Evolutionary conservation across 2,888 invertebrate species (phyloP), one percentile per base, ranked within the genome.

Genomic region (Acleris cristana): DNA sequence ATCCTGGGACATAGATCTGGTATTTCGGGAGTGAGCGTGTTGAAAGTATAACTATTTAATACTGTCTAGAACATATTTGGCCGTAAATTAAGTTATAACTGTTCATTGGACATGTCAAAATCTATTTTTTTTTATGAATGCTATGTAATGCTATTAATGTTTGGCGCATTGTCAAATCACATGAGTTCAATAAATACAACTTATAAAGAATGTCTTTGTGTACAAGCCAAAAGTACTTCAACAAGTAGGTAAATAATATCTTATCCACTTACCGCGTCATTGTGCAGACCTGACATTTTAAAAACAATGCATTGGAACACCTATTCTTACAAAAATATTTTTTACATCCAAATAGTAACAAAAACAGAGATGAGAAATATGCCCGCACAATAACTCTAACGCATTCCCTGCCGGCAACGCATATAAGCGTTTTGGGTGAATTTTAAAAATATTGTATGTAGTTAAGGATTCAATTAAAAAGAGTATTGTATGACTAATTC

Each of bases 141-240:
- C 51, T 12, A 10, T 26, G 16, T n/a, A n/a, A n/a, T n/a, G n/a
- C n/a, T n/a, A n/a, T 44, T 58, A 52, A 40, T 18, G 69, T 79
- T 84, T 87, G 89, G 90, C 90, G 89, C 90, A 89, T 89, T 89
- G 89, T 89, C 90, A 88, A 89, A 70, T 70, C 62, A 65, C 56
- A 53, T 18, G 55, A 66, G 14, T 30, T 8, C 5, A 52, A 54
- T 44, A 7, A 26, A 21, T 57, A 63, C 52, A 48, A 57, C 48
- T 56, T 56, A 18, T 56, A 60, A 8, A 48, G 21, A 44, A 21
- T 56, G 55, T 30, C 7, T 56, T 14, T 19, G 40, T 23, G 40
- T 61, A 61, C 40, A 62, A 54, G 48, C 18, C 6, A 18, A 21
- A 59, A 44, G 53, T 61, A 60, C 19, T 40, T 18, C 34, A 34